phyloP scores from a whole-genome alignment of 2,113 vertebrate genomes.

The Tragulus kanchil region DNA sequence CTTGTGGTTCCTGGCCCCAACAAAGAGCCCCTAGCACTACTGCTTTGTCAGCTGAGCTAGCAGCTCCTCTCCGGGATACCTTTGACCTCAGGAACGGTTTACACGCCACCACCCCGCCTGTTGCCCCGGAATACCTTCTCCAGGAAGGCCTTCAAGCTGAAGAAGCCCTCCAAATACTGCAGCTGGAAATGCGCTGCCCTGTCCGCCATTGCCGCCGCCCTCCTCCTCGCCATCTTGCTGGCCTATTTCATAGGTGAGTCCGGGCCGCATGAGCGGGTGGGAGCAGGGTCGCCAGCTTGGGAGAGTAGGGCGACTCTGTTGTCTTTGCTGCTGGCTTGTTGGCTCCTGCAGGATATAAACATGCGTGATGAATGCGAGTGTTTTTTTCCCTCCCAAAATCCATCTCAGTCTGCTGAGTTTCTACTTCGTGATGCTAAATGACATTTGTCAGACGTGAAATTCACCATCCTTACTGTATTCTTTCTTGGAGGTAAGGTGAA shows the following conservation, averaged over 20 bases:
- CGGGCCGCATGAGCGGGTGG: background rate
- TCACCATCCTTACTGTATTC: slow-evolving; percentile 40
- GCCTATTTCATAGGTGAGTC: slow-evolving; percentile 98
- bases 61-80: slow-evolving; percentile 96
- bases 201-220: slow-evolving; percentile 95
- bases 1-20: background rate
- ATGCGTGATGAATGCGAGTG: slow-evolving; percentile 52
- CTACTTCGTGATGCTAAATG: slow-evolving; percentile 46
- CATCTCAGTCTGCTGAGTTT: slow-evolving; percentile 66
- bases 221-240: slow-evolving; percentile 96
- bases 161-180: slow-evolving; percentile 99
- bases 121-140: slow-evolving; percentile 99
- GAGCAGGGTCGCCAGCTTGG: background rate
- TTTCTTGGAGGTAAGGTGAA: slow-evolving; percentile 19
- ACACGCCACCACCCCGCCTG: slow-evolving; percentile 97
- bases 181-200: slow-evolving; percentile 99
- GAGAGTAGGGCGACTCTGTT: background rate
- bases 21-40: background rate
- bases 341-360: background rate
- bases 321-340: background rate
- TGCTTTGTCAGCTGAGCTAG: background rate
- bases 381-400: slow-evolving; percentile 56
- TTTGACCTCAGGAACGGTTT: slow-evolving; percentile 98
- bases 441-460: slow-evolving; percentile 57
- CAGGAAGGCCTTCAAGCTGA: slow-evolving; percentile 98